Evolutionary conservation across 2,797 vertebrate genomes (phyloP), one percentile per base, ranked within the genome.

Genomic region (Xenentodon cancila): DNA sequence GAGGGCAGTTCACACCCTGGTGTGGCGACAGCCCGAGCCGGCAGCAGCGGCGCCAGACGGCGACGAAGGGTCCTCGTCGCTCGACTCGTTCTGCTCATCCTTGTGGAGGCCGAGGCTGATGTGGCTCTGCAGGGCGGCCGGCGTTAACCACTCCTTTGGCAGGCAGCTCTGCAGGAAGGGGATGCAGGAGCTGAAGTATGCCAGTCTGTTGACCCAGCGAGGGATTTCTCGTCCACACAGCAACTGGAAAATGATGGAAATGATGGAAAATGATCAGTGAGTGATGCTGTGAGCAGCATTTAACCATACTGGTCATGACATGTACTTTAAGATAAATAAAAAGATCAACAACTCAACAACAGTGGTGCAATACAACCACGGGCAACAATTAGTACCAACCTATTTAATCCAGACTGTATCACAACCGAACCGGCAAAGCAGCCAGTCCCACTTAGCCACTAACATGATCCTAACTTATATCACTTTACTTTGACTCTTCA

Each of bases 121-220:
- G 90, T 97, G 96, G 92, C 89, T 97, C 90, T 97, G 96, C 76
- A 97, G 93, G 64, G 96, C 96, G 0, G 96, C 96, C 1, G 96
- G 96, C 17, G 95, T 98, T 30, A 98, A 73, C 96, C 96, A 97
- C 90, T 98, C 96, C 90, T 92, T 96, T 16, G 96, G 96, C 2
- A 97, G 93, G 84, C 96, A 97, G 88, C 96, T 97, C 93, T 97
- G 96, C 70, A 98, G 95, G 82, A 97, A 97, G 8, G 96, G 96
- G 85, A 97, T 94, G 82, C 96, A 98, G 0, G 96, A 98, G 89
- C 96, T 97, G 89, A 98, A 97, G 90, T 98, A 97, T 1, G 96
- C 96, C 89, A 98, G 88, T 22, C 96, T 93, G 89, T 98, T 98
- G 73, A 98, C 96, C 96, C 96, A 98, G 59, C 96, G 96, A 0